Base-by-base conservation (phyloP, 2,113 vertebrate genomes). In the Numenius arquata region DNA sequence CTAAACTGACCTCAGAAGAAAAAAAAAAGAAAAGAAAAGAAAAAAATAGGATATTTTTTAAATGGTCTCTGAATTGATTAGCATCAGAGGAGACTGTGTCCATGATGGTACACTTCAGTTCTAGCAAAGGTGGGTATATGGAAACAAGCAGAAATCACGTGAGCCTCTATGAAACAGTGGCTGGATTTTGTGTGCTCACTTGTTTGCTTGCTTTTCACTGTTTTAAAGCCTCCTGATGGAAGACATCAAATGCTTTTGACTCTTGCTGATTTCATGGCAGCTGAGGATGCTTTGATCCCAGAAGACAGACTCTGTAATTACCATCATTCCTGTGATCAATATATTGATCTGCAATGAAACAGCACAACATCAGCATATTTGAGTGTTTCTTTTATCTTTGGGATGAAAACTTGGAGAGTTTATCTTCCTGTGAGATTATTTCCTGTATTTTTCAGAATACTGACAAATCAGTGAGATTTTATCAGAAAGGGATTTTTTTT, bases 281-380 rank as follows among this genome's bases (percentile, higher is more conserved):
- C n/a, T 2, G 47, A 75, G 62, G 56, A 67, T 74, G 18, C 66
- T 55, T 12, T 59, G 36, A 20, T 90, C 92, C 89, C 92, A 66
- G 41, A 88, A 85, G 87, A 83, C 63, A 36, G 55, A 41, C 70
- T 78, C 61, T 34, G 72, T 77, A 91, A 92, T 92, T 90, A 62
- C 58, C 86, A 17, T 38, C 3, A 0, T 34, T 53, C 32, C 58
- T 70, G 27, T 52, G 59, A 81, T 89, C 89, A 55, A n/a, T 62
- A 22, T 62, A 96, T 90, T 83, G 95, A 93, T 93, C 80, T 65
- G 72, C 90, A 90, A 5, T 25, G 82, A 91, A 87, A 89, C 74
- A 88, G 88, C 91, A 43, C 72, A 67, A 34, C 65, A 73, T n/a
- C 91, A 89, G 77, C 89, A 52, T 56, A 41, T n/a, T 38, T 30